phyloP scores from a whole-genome alignment of 2,888 invertebrate genomes.

The Neoascia interrupta region DNA sequence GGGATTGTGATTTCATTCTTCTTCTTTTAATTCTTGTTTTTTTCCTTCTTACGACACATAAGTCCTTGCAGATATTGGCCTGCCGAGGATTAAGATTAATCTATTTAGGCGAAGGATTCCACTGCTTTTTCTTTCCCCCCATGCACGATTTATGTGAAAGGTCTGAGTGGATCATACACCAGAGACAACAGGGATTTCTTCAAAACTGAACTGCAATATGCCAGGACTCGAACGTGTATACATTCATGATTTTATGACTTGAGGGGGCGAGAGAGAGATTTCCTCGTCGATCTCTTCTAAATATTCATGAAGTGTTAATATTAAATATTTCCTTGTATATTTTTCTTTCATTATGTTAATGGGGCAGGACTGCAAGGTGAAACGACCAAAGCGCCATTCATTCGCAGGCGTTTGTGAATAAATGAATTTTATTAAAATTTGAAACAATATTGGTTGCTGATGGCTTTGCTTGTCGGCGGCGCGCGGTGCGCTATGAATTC shows the following conservation, averaged over 20 bases:
- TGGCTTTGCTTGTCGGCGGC: too few relatives aligned
- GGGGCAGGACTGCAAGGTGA: conserved; percentile 1
- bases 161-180: not conserved
- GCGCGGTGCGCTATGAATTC: too few relatives aligned
- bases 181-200: not conserved
- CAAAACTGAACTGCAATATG: conserved; percentile 7
- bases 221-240: not conserved
- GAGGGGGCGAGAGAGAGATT: not conserved
- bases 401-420: conserved; percentile 1
- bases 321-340: conserved; percentile 51
- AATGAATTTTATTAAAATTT: too few relatives aligned
- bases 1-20: conserved; percentile 15
- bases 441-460: too few relatives aligned
- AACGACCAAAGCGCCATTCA: not conserved
- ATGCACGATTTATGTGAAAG: conserved; percentile 2
- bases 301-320: conserved; percentile 69
- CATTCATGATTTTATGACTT: conserved; percentile 46
- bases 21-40: not conserved
- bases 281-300: conserved; percentile 35
- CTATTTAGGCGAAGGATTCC: conserved; percentile 33
- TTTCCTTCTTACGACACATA: conserved; percentile 13
- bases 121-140: not conserved
- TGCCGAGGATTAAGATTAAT: conserved; percentile 58
- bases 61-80: conserved; percentile 40
- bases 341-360: conserved; percentile 36